Percentiles rank a stretch among this genome's conserved stretches.
phyloP scores from a whole-genome alignment of 2,113 vertebrate species.

The Nicator chloris region DNA sequence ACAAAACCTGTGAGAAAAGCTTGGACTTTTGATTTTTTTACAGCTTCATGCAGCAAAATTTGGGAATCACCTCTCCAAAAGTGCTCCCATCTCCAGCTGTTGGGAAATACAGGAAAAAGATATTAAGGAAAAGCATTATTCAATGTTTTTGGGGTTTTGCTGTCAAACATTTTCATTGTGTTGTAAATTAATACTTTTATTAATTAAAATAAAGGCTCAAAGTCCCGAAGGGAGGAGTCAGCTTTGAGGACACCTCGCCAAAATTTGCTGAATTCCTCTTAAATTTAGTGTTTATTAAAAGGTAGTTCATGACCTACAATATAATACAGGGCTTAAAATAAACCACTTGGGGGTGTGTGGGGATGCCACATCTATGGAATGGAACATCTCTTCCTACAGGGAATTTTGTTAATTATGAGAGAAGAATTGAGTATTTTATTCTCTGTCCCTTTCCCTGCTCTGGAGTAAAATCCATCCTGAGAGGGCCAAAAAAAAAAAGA shows the following conservation, averaged over 20 bases:
- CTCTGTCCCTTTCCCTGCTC: not conserved
- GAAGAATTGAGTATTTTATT: not conserved
- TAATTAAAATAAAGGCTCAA: not conserved
- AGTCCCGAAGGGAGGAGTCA: not conserved
- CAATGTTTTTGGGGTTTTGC: not conserved
- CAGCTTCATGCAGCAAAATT: not conserved
- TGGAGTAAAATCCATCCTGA: not conserved
- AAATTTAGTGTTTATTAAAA: not conserved
- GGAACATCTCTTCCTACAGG: not conserved
- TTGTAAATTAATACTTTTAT: not conserved
- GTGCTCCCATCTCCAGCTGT: not conserved
- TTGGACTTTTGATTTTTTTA: not conserved
- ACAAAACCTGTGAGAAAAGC: accelerated
- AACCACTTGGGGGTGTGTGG: not conserved
- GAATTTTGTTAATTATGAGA: accelerated
- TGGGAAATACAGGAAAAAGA: not conserved
- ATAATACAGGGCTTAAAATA: not conserved
- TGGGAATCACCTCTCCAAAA: not conserved
- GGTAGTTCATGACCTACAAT: not conserved
- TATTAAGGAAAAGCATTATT: not conserved
- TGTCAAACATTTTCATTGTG: not conserved
- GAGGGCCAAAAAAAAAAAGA: no score
- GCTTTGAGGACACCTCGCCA: not conserved
- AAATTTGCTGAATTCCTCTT: not conserved
- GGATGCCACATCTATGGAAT: not conserved